phyloP scores from a whole-genome alignment of 2,888 invertebrate species.

The Phragmatobia fuliginosa region DNA sequence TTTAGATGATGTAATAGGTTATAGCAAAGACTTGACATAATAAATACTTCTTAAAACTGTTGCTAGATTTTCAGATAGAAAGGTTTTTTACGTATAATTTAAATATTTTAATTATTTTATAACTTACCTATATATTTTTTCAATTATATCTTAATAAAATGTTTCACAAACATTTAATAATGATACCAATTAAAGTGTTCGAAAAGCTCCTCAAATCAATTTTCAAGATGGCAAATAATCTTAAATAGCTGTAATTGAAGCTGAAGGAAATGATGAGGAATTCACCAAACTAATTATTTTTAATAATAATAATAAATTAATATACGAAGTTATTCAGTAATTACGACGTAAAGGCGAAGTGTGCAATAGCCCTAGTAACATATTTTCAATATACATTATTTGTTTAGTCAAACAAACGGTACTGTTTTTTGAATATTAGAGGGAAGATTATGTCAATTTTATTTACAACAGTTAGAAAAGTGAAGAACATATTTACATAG shows the following conservation, averaged over 20 bases:
- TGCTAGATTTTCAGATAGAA: background rate
- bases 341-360: slow-evolving; percentile 18
- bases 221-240: slow-evolving; percentile 46
- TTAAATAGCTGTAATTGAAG: slow-evolving; percentile 43
- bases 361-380: background rate
- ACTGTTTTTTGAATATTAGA: no score
- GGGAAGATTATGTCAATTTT: no score
- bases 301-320: slow-evolving; percentile 44
- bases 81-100: background rate
- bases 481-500: no score
- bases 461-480: no score
- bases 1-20: background rate
- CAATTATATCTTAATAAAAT: background rate
- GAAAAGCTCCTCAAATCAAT: slow-evolving; percentile 42
- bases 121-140: background rate
- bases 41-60: background rate
- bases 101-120: no score
- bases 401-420: background rate
- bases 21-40: background rate
- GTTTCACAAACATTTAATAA: slow-evolving; percentile 18
- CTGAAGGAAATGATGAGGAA: slow-evolving; percentile 28
- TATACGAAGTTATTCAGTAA: slow-evolving; percentile 22
- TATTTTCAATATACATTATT: background rate
- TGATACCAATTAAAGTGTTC: slow-evolving; percentile 29
- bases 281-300: slow-evolving; percentile 35